Evolutionary conservation across 2,888 invertebrate genomes (phyloP).

Genomic region (Furcula furcula): DNA sequence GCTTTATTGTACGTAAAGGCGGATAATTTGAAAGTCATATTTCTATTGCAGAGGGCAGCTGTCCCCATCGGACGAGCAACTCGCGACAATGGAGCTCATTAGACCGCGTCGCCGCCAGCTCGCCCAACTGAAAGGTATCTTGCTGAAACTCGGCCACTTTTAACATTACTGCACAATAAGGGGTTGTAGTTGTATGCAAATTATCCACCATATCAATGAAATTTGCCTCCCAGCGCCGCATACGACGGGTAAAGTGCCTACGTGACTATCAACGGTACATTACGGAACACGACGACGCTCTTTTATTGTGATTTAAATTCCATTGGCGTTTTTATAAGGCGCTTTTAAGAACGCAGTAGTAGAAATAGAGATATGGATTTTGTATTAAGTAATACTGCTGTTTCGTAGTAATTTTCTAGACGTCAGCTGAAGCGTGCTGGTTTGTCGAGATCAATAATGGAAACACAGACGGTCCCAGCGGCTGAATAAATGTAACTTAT

Average conservation of each 20-base stretch:
- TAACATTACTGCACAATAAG: conserved; percentile 15
- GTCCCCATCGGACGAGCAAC: conserved; percentile 46
- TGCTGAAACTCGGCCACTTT: conserved; percentile 20
- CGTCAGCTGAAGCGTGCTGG: conserved; percentile 30
- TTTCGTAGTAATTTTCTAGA: conserved; percentile 23
- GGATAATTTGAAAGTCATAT: conserved; percentile 14
- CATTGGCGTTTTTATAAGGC: conserved; percentile 19
- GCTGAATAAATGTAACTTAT: conserved; percentile 6
- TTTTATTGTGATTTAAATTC: conserved; percentile 5
- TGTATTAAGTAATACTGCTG: conserved; percentile 17
- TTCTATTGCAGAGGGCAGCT: conserved; percentile 51
- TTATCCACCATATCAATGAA: conserved; percentile 24
- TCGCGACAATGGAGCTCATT: conserved; percentile 55
- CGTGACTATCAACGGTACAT: conserved; percentile 15
- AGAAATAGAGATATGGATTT: conserved; percentile 26
- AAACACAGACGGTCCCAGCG: conserved; percentile 18
- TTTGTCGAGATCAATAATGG: conserved; percentile 30
- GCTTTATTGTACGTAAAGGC: no score
- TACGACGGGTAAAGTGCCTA: conserved; percentile 11
- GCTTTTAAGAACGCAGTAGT: conserved; percentile 11
- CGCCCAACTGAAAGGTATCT: conserved; percentile 59
- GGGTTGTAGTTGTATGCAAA: conserved; percentile 24
- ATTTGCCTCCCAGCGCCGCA: conserved; percentile 10
- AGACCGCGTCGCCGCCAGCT: conserved; percentile 33
- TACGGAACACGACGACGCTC: conserved; percentile 6